Evolutionary conservation across 1,140 invertebrate species (phyloP).

Genomic region (Andricus grossulariae): DNA sequence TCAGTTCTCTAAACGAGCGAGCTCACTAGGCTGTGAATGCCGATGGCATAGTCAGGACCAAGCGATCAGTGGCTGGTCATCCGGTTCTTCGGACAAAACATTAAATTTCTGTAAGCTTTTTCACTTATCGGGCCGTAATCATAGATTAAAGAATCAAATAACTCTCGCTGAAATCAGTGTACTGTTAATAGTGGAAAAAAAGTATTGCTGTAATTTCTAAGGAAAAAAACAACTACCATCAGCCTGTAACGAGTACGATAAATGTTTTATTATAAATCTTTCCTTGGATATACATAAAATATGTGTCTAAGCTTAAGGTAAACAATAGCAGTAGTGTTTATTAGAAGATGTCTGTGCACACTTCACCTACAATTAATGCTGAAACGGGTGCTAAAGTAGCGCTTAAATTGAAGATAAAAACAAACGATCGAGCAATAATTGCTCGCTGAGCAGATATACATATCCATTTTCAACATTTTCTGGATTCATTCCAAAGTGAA

Average conservation of each 20-base stretch:
- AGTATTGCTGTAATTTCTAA: conserved; percentile 52
- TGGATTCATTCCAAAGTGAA: neutral
- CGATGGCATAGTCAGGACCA: conserved; percentile 44
- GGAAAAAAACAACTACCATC: conserved; percentile 51
- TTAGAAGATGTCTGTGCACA: conserved; percentile 26
- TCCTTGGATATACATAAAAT: conserved; percentile 55
- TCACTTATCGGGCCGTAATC: conserved; percentile 32
- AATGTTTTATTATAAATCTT: conserved; percentile 60
- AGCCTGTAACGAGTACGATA: conserved; percentile 56
- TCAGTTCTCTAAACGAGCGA: conserved; percentile 50
- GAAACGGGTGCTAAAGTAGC: conserved; percentile 30
- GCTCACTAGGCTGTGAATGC: conserved; percentile 55
- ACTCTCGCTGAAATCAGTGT: conserved; percentile 61
- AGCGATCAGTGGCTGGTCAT: conserved; percentile 40
- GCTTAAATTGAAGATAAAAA: conserved; percentile 10
- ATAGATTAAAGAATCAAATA: conserved; percentile 53
- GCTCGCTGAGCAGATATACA: neutral
- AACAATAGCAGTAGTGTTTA: conserved; percentile 21
- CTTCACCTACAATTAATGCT: conserved; percentile 28
- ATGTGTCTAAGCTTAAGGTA: conserved; percentile 64
- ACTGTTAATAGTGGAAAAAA: conserved; percentile 47
- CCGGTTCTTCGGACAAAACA: conserved; percentile 45
- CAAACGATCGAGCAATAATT: conserved; percentile 8
- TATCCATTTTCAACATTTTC: conserved; percentile 17
- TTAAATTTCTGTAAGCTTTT: conserved; percentile 35